Evolutionary conservation across 1,140 invertebrate species (phyloP).

Genomic region (Caenorhabditis brenneri): DNA sequence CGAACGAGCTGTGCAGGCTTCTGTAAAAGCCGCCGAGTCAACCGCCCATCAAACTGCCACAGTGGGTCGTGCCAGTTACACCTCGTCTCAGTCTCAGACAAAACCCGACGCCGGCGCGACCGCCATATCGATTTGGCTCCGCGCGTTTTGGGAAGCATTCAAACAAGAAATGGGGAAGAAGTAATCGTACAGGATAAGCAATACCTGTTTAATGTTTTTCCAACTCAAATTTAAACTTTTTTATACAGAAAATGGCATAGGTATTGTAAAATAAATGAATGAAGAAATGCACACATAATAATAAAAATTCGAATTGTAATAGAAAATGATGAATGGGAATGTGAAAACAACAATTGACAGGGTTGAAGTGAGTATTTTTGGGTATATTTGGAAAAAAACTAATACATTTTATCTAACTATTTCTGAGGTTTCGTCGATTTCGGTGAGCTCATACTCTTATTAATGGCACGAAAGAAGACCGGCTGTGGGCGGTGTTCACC

Average conservation of each 20-base stretch:
- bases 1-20: slow-evolving; percentile 63
- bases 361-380: no score
- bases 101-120: slow-evolving; percentile 78
- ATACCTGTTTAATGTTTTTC: background rate
- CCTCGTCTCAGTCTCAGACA: slow-evolving; percentile 67
- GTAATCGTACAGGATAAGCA: background rate
- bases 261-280: background rate
- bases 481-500: background rate
- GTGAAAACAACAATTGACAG: no score
- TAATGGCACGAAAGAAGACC: slow-evolving; percentile 19
- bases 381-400: no score
- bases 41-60: slow-evolving; percentile 76
- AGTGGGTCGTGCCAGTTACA: slow-evolving; percentile 73
- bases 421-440: background rate
- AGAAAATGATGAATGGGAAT: background rate
- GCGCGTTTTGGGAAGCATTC: slow-evolving; percentile 67
- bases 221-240: background rate
- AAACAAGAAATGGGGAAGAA: background rate
- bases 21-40: slow-evolving; percentile 72
- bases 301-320: no score
- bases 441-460: background rate
- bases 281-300: background rate
- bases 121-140: slow-evolving; percentile 76
- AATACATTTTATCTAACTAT: background rate
- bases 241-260: background rate